Conservation (phyloP, 2,888 invertebrate genomes). For the Tillus elongatus region DNA sequence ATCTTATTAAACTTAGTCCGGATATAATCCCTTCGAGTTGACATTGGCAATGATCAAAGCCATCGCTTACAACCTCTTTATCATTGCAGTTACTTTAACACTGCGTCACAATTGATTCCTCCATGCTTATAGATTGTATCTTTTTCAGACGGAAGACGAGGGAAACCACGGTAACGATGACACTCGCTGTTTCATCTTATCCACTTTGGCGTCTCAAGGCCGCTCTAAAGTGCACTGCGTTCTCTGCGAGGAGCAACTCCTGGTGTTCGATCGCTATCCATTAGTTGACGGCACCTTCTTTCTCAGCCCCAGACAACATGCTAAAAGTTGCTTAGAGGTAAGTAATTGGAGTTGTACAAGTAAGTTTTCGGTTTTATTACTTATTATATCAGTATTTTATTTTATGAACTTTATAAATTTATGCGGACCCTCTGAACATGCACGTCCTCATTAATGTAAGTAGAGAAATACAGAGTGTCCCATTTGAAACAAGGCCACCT, state of each 20-base stretch:
- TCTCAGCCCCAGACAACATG: constrained; percentile 87
- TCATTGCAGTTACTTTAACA: no score
- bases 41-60: constrained; percentile 30
- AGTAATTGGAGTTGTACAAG: no score
- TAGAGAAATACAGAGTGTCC: no score
- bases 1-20: constrained; percentile 29
- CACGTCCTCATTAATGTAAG: no score
- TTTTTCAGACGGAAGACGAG: constrained; percentile 91
- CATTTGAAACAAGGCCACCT: no score
- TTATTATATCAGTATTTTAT: no score
- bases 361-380: no score
- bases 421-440: no score
- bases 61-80: constrained; percentile 1
- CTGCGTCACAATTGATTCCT: constrained; percentile 5
- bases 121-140: no score
- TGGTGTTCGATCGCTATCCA: constrained; percentile 95
- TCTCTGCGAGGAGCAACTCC: constrained; percentile 78
- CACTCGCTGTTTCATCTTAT: constrained; percentile 90
- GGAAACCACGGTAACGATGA: constrained; percentile 98
- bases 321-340: constrained; percentile 80
- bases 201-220: constrained; percentile 86
- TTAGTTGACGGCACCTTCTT: constrained; percentile 97
- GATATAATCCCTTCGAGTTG: constrained; percentile 29
- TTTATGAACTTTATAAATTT: no score
- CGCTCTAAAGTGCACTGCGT: constrained; percentile 79